A percentile compares a stretch with the other conserved stretches of the same genome.
These are phyloP conservation scores for Scomber japonicus DNA, from an alignment of 2,113 vertebrate genomes.

Conservation along the genomic window DNA sequence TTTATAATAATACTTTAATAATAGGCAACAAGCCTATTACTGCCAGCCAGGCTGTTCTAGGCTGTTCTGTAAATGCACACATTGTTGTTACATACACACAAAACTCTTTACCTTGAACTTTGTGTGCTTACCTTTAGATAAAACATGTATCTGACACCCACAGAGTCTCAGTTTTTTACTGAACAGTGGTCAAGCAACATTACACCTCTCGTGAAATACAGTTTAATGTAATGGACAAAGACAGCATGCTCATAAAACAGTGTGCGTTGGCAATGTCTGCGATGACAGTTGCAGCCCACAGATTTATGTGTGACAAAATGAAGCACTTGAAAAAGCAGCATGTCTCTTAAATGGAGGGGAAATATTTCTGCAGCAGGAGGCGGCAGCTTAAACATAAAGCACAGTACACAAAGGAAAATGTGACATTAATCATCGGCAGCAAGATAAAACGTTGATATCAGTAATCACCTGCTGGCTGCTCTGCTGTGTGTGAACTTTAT, in stretches of 20 bases:
- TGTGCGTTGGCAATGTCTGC: constrained; percentile 12
- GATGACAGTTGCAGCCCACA: constrained; percentile 18
- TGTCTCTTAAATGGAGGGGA: constrained; percentile 22
- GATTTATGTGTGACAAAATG: constrained; percentile 37
- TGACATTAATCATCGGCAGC: constrained; percentile 30
- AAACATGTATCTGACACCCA: background rate
- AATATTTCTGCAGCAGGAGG: constrained; percentile 13
- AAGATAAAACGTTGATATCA: constrained; percentile 40
- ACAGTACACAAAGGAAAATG: background rate
- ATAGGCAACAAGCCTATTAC: no score
- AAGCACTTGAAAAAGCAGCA: constrained; percentile 38
- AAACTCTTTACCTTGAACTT: no score
- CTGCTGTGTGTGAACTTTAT: constrained; percentile 15
- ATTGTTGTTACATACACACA: no score
- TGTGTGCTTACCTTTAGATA: background rate
- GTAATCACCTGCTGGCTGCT: constrained; percentile 50
- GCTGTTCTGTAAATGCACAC: no score
- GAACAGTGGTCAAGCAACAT: constrained; percentile 50
- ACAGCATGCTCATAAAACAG: constrained; percentile 35
- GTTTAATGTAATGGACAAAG: constrained; percentile 33
- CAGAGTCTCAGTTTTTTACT: background rate
- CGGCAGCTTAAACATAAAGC: constrained; percentile 32
- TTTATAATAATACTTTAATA: background rate
- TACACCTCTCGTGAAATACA: constrained; percentile 27
- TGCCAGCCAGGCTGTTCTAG: no score